A percentile compares a stretch with the other conserved stretches of the same genome.
These are phyloP conservation scores for Agrotis segetum DNA, from an alignment of 2,888 invertebrate genomes.

Conservation along the genomic window DNA sequence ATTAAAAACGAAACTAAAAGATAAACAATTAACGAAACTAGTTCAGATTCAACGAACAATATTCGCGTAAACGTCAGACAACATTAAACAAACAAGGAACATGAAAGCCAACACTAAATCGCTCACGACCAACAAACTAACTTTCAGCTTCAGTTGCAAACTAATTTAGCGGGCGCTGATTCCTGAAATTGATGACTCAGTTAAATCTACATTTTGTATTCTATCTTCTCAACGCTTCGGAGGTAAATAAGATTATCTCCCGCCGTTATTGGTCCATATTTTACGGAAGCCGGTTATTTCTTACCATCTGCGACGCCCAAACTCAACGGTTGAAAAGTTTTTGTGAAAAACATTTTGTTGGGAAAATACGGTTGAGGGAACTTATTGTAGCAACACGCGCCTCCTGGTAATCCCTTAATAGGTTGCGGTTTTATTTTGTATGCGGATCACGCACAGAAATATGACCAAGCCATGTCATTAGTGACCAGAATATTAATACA, in stretches of 20 bases:
- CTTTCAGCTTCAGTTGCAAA: slow-evolving; percentile 47
- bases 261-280: slow-evolving; percentile 32
- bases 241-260: slow-evolving; percentile 44
- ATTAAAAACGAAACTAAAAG: slow-evolving; percentile 28
- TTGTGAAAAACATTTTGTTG: slow-evolving; percentile 22
- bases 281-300: slow-evolving; percentile 32
- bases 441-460: background rate
- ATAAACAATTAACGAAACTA: slow-evolving; percentile 22
- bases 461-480: background rate
- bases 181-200: slow-evolving; percentile 49
- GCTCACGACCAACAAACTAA: slow-evolving; percentile 40
- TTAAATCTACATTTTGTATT: slow-evolving; percentile 46
- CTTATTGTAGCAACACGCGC: slow-evolving; percentile 3
- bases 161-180: slow-evolving; percentile 45
- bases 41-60: slow-evolving; percentile 17
- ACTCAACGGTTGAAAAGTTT: slow-evolving; percentile 27
- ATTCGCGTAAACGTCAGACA: slow-evolving; percentile 26
- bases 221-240: slow-evolving; percentile 27
- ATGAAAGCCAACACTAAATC: slow-evolving; percentile 38
- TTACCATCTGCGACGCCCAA: slow-evolving; percentile 38
- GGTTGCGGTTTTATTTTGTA: background rate
- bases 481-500: background rate
- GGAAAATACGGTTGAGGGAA: background rate
- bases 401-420: background rate
- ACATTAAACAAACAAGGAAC: slow-evolving; percentile 32